Percentiles rank a stretch among this genome's conserved stretches.
Conservation (phyloP, 2,113 vertebrate species). For the Chauna torquata region DNA sequence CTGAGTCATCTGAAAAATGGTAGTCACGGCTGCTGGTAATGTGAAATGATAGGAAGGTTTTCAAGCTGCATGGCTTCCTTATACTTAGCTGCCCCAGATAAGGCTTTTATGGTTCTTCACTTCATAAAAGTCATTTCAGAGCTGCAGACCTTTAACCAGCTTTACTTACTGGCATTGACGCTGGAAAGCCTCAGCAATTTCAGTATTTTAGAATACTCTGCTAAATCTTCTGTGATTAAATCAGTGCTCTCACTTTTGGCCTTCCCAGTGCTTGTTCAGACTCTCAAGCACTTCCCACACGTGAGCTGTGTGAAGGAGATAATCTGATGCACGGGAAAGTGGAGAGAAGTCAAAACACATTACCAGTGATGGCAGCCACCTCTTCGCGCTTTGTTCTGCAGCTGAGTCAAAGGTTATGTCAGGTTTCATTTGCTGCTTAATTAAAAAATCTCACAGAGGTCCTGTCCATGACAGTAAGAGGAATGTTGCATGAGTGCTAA, state of each 20-base stretch:
- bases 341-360: background rate
- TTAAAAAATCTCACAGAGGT: constrained; percentile 45
- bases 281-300: rapidly evolving
- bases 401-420: constrained; percentile 32
- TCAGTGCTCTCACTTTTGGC: background rate
- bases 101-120: background rate
- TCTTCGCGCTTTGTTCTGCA: background rate
- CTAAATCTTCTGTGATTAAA: background rate
- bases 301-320: background rate
- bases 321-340: background rate
- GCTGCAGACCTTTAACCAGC: constrained; percentile 16
- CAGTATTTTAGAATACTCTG: background rate
- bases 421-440: constrained; percentile 63
- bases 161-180: background rate
- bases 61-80: background rate
- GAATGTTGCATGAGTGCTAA: constrained; percentile 12
- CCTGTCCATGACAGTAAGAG: constrained; percentile 46
- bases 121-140: background rate
- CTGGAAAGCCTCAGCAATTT: background rate
- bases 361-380: background rate
- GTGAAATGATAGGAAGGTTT: background rate
- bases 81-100: background rate
- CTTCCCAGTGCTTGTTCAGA: background rate
- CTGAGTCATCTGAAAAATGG: background rate
- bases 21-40: background rate